Evolutionary conservation across 2,113 vertebrate genomes (phyloP), one percentile per base, ranked within the genome.

Genomic region (Cebus imitator): DNA sequence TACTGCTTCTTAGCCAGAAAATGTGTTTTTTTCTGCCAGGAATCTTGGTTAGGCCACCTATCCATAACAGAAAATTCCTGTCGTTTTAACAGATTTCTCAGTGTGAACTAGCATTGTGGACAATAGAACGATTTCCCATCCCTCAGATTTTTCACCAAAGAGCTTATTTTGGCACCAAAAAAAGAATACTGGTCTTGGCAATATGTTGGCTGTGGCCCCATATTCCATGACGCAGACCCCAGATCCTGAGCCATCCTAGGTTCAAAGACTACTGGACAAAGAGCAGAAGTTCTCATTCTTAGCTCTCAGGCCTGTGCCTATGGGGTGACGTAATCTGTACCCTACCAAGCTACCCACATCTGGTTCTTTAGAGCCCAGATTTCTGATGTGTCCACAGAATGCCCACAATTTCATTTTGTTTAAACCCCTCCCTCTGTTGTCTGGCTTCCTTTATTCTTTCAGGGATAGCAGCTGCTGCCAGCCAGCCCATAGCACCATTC

Each of bases 391-490:
- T 81, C 70, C 25, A 3, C 4, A 84, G 73, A 58, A 76, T 43
- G 80, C 80, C 45, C 1, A 0, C 25, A 72, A 52, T 84, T 94
- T 90, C 92, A 57, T 83, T 81, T 32, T 66, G 64, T 48, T 12
- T 17, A 25, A 27, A 64, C 8, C 32, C 89, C 23, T 37, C 40
- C 87, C 50, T 93, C 88, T 48, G 50, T 32, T 58, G 70, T 80
- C 95, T 96, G 96, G 43, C 52, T 90, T 80, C 84, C 50, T 92
- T 85, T 87, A 52, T 85, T 86, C 79, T 83, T 83, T 43, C 43
- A 80, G 87, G 81, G 84, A 87, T 5, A 61, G 58, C 93, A 97
- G 87, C 80, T 91, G 96, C 95, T 20, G 83, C 52, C 64, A 93
- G 78, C 72, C 88, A 82, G 93, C 87, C 95, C 70, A 58, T 76